Base-by-base conservation (phyloP, 2,113 vertebrate species). In the Tupaia tana region DNA sequence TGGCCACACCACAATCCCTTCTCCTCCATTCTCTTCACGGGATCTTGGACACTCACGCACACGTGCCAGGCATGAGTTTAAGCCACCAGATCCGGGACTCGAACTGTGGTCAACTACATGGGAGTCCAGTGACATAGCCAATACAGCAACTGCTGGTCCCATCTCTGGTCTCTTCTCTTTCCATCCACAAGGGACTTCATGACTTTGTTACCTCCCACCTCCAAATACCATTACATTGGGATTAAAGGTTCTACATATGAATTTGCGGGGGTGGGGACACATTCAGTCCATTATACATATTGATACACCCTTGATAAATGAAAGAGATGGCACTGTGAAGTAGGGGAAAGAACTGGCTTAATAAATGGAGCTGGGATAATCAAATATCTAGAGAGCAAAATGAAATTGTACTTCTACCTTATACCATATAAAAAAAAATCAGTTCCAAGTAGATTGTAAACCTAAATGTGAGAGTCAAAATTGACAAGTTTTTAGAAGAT, bases 401-500 rank as follows among this genome's bases (percentile, higher is more conserved):
- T 56, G 20, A 83, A 83, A 82, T 54, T 52, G 27, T 92, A 58
- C 61, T 56, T 71, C 56, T 81, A 75, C 18, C 24, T 84, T 66
- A 64, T 1, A 75, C 27, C 16, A 67, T 54, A 52, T 29, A 43
- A 43, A 43, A 81, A 59, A 91, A 56, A 18, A 64, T 83, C 19
- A 56, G 18, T 56, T 84, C 16, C 29, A 75, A 85, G 9, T 69
- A 92, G 69, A 74, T 75, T 84, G 34, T 84, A 75, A 56, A 91
- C 29, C 22, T 58, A 91, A 91, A 83, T 66, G 4, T 85, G 52
- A 78, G 75, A 85, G 13, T 85, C 24, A 59, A 92, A 87, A 75
- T n/a, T 67, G n/a, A 84, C 83, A 85, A 74, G 43, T 29, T 79
- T 92, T 92, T 52, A 70, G 79, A 81, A 29, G 25, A 80, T 27